Conservation (phyloP, 2,888 invertebrate genomes). For the Folsomia manolachei region DNA sequence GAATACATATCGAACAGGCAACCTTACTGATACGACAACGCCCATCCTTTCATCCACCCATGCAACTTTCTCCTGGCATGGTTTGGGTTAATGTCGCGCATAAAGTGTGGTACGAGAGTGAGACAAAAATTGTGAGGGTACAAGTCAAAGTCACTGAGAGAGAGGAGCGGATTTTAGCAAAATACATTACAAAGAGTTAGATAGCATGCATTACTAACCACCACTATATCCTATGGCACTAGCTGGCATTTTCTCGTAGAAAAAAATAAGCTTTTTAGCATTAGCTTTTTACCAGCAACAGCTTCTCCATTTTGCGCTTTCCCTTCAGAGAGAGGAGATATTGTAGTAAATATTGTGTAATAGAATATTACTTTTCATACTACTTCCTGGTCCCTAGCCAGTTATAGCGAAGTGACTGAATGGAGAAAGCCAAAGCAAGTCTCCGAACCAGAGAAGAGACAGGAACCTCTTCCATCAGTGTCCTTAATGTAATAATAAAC, state of each 20-base stretch:
- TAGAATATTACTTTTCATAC: background rate
- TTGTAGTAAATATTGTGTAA: slow-evolving; percentile 18
- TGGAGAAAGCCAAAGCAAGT: background rate
- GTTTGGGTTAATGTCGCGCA: slow-evolving; percentile 11
- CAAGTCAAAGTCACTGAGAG: slow-evolving; percentile 4
- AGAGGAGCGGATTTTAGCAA: background rate
- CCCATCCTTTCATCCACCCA: background rate
- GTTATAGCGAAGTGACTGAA: too few species aligned
- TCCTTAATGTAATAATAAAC: slow-evolving; percentile 23
- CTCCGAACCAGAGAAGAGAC: background rate
- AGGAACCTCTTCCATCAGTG: slow-evolving; percentile 3
- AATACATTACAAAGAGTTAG: background rate
- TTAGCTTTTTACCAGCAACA: slow-evolving; percentile 8
- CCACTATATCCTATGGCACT: too few species aligned
- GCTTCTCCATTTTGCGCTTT: too few species aligned
- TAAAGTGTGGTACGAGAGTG: slow-evolving; percentile 5
- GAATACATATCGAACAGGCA: background rate
- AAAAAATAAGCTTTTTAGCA: background rate
- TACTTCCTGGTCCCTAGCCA: background rate
- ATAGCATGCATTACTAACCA: background rate
- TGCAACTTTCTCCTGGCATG: background rate
- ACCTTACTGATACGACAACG: too few species aligned
- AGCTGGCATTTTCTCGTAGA: background rate
- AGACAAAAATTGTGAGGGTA: slow-evolving; percentile 10
- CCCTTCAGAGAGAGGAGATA: background rate